Percentiles rank a stretch among this genome's conserved stretches.
Conservation (phyloP, 2,888 invertebrate species). For the Trachelus stipa region DNA sequence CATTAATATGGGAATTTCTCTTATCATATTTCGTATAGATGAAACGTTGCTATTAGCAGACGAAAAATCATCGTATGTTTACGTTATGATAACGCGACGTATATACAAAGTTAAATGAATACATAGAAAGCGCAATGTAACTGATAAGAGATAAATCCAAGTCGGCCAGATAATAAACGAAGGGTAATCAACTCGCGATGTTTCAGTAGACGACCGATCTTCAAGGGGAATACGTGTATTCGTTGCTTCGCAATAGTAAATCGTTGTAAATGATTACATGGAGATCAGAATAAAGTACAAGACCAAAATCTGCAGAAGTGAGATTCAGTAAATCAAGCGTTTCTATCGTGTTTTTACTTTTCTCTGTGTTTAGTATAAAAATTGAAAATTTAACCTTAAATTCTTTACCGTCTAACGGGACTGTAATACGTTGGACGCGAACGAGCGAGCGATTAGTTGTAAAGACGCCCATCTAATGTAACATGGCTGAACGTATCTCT, state of each 20-base stretch:
- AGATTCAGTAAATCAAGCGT: background rate
- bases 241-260: background rate
- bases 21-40: background rate
- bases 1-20: background rate
- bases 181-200: background rate
- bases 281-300: slow-evolving; percentile 1
- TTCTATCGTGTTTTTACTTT: background rate
- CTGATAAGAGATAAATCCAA: background rate
- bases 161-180: background rate
- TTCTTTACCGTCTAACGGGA: background rate
- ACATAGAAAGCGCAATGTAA: background rate
- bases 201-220: background rate
- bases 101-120: background rate
- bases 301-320: slow-evolving; percentile 2
- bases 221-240: background rate
- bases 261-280: background rate
- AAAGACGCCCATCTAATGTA: background rate
- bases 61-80: background rate
- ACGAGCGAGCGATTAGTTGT: background rate
- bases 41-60: background rate
- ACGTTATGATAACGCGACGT: background rate
- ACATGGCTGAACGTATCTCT: background rate
- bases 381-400: background rate
- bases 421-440: background rate
- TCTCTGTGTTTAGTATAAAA: background rate